phyloP scores from a whole-genome alignment of 1,140 invertebrate species.

The Gyrodactylus bullatarudis region DNA sequence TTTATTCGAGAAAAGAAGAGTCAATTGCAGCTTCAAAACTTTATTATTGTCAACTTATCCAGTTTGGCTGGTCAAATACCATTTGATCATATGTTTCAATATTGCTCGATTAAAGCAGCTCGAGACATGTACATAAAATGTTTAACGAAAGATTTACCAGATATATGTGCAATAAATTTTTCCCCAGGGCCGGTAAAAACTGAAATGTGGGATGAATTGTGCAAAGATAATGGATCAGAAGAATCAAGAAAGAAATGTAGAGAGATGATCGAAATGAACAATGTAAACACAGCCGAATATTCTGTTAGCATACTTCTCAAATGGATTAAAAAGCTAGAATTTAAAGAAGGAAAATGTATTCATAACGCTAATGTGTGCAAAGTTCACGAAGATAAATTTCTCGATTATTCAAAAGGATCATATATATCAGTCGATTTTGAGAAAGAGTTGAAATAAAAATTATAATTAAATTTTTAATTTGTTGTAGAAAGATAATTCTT shows the following conservation, averaged over 20 bases:
- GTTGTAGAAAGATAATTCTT: no score
- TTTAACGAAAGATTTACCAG: not conserved
- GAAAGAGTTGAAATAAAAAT: no score
- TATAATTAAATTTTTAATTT: no score
- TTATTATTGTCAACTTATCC: not conserved
- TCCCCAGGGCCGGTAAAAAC: not conserved
- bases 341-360: not conserved
- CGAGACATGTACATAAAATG: not conserved
- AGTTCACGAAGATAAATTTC: not conserved
- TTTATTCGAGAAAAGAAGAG: not conserved
- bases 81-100: not conserved
- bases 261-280: not conserved
- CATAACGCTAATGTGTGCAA: not conserved
- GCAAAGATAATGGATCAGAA: not conserved
- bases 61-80: not conserved
- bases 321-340: not conserved
- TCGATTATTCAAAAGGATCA: not conserved
- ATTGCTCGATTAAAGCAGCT: not conserved
- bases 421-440: not conserved
- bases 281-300: not conserved
- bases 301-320: not conserved
- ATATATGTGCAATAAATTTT: not conserved
- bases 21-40: not conserved
- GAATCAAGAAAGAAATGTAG: not conserved
- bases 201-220: not conserved